These are phyloP conservation scores for Megalonaias nervosa DNA, from an alignment of 1,140 invertebrate genomes.

Conservation along the genomic window DNA sequence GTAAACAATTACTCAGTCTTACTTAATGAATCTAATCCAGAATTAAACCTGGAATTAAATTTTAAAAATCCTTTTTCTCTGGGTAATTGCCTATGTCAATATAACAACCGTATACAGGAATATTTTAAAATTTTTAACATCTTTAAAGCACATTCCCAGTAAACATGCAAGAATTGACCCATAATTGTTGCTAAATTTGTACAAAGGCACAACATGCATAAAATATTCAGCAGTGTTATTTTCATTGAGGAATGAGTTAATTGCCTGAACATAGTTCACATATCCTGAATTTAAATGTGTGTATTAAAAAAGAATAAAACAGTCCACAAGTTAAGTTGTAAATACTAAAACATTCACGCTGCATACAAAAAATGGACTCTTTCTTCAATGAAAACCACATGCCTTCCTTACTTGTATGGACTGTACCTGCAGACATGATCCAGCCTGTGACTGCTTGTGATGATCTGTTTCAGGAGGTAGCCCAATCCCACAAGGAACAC, in stretches of 20 bases:
- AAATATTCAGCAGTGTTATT: too few relatives aligned
- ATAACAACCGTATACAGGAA: too few relatives aligned
- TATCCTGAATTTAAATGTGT: neutral
- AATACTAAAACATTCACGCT: neutral
- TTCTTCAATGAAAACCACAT: neutral
- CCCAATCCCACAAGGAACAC: slow-evolving; percentile 37
- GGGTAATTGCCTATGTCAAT: too few relatives aligned
- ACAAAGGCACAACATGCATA: too few relatives aligned
- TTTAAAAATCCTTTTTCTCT: too few relatives aligned
- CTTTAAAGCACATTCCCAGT: too few relatives aligned
- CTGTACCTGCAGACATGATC: slow-evolving; percentile 56
- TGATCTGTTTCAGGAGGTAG: slow-evolving; percentile 23
- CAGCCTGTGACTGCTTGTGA: slow-evolving; percentile 50
- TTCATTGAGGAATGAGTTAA: neutral
- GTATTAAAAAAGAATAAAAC: neutral
- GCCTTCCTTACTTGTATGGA: neutral
- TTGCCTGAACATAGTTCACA: neutral
- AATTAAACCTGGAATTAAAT: too few relatives aligned
- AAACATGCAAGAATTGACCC: too few relatives aligned
- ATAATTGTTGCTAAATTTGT: too few relatives aligned
- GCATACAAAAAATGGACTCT: neutral
- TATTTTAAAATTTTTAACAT: too few relatives aligned
- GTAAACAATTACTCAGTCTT: too few relatives aligned
- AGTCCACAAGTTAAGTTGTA: neutral
- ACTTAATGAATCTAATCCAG: too few relatives aligned